Evolutionary conservation across 2,797 vertebrate genomes (phyloP).

Genomic region (Rhynchonycteris naso): DNA sequence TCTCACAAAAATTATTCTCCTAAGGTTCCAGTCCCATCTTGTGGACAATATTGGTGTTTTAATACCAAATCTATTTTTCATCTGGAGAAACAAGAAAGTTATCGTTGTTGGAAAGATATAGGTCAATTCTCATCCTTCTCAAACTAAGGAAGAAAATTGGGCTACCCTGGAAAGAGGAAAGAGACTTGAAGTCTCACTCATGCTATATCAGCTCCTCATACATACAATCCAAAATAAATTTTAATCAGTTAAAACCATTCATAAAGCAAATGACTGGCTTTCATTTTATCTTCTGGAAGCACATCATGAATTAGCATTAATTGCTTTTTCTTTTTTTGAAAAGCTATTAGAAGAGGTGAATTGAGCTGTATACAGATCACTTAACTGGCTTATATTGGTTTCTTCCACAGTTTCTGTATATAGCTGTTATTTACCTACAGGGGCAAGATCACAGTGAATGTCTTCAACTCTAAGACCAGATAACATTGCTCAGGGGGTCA

Average conservation of each 20-base stretch:
- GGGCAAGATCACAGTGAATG: not conserved
- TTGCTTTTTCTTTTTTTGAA: slow-evolving; percentile 15
- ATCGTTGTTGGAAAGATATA: not conserved
- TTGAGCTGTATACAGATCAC: not conserved
- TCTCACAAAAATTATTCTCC: not conserved
- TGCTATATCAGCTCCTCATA: not conserved
- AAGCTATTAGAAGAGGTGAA: not conserved
- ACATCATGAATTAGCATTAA: not conserved
- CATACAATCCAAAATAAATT: not conserved
- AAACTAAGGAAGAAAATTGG: not conserved
- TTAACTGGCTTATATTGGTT: not conserved
- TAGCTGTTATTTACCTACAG: not conserved
- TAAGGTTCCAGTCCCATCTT: not conserved
- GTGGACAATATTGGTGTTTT: not conserved
- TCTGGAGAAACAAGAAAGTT: not conserved
- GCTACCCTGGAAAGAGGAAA: not conserved
- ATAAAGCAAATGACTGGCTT: slow-evolving; percentile 48
- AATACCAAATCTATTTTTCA: not conserved
- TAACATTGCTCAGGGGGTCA: not conserved
- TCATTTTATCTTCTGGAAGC: slow-evolving; percentile 65
- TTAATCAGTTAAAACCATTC: slow-evolving; percentile 3
- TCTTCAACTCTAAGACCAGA: not conserved
- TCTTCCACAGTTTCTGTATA: not conserved
- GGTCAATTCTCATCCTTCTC: not conserved
- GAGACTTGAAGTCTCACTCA: not conserved